These are phyloP conservation scores for Stenotaenia linearis DNA, from an alignment of 2,888 invertebrate genomes.

Conservation along the genomic window DNA sequence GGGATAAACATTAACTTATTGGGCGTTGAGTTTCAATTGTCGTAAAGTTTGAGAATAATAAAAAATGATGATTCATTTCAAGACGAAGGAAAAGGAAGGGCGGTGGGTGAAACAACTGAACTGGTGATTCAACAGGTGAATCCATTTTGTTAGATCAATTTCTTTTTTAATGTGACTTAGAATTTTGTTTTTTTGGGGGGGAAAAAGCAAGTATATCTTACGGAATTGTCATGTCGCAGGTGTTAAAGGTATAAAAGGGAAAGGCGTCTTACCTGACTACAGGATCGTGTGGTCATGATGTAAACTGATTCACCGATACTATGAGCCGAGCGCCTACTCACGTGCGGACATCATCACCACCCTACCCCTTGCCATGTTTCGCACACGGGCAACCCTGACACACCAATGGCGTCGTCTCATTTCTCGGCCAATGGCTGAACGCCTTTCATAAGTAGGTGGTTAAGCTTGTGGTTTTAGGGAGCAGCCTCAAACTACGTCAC, in stretches of 20 bases:
- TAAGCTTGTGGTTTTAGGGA: constrained; percentile 11
- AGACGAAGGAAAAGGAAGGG: background rate
- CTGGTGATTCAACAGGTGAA: constrained; percentile 10
- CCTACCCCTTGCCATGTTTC: background rate
- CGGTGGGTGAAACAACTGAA: too few relatives aligned
- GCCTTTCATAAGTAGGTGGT: constrained; percentile 21
- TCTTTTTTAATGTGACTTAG: background rate
- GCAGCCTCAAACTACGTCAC: constrained; percentile 22
- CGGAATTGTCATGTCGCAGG: background rate
- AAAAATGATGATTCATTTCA: background rate
- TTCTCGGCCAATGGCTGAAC: constrained; percentile 16
- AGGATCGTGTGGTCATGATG: constrained; percentile 11
- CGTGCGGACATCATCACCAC: background rate
- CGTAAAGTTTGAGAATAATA: background rate
- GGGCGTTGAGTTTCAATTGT: background rate
- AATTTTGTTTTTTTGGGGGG: background rate
- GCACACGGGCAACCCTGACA: constrained; percentile 17
- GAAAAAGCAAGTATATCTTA: background rate
- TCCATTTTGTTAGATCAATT: too few relatives aligned
- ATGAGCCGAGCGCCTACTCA: constrained; percentile 7
- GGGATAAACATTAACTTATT: background rate
- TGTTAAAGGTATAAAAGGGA: background rate
- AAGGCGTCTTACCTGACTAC: constrained; percentile 8
- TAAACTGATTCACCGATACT: constrained; percentile 21
- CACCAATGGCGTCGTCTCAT: constrained; percentile 18